These are phyloP conservation scores for Acrocephalus scirpaceus DNA, from an alignment of 2,797 vertebrate species.

Conservation along the genomic window DNA sequence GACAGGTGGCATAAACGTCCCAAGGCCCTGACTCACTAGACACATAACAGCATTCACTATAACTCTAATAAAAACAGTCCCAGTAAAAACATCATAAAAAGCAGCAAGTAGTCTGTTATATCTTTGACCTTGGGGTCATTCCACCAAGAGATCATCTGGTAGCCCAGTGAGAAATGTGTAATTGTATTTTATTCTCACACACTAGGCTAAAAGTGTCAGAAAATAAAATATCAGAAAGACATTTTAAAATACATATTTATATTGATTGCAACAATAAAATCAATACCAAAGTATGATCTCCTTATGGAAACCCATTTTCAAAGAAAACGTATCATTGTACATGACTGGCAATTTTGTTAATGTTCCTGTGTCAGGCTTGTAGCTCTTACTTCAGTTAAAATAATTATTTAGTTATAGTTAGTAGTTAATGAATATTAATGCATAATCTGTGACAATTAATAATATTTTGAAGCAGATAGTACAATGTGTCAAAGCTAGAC, in stretches of 20 bases:
- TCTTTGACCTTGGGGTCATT: constrained; percentile 35
- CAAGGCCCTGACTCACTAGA: constrained; percentile 38
- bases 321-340: not conserved
- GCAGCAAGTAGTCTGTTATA: not conserved
- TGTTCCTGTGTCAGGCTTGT: not conserved
- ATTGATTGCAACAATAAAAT: not conserved
- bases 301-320: not conserved
- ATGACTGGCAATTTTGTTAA: not conserved
- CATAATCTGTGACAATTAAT: not conserved
- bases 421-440: not conserved
- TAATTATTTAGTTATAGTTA: not conserved
- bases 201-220: not conserved
- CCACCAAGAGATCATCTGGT: constrained; percentile 4
- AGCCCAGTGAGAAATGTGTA: constrained; percentile 2
- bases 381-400: not conserved
- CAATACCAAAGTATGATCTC: not conserved
- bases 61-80: constrained; percentile 29
- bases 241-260: not conserved
- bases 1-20: constrained; percentile 62
- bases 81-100: constrained; percentile 12
- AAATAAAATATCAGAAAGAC: not conserved
- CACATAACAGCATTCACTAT: not conserved
- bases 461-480: not conserved
- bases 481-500: not conserved
- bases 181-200: not conserved